Evolutionary conservation across 2,113 vertebrate species (phyloP).

Genomic region (Eulemur rufifrons): DNA sequence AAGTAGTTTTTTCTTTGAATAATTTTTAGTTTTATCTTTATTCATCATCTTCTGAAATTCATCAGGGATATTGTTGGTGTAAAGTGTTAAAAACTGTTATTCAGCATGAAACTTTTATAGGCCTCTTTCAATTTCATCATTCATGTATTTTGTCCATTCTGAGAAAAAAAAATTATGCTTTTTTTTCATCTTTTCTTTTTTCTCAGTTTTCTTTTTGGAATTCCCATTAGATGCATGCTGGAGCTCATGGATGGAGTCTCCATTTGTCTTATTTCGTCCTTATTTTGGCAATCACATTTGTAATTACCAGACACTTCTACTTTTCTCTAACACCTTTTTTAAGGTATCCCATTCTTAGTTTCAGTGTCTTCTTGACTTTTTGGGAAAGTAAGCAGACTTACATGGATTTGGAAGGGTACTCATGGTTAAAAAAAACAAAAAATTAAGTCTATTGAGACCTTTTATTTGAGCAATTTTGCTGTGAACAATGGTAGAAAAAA

Average conservation of each 20-base stretch:
- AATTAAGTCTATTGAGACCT: background rate
- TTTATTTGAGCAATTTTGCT: background rate
- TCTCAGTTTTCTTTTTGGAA: background rate
- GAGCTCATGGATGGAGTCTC: background rate
- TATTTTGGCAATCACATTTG: background rate
- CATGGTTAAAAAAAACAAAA: background rate
- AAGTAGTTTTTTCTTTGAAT: background rate
- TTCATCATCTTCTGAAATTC: background rate
- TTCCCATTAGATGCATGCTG: background rate
- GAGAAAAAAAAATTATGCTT: background rate
- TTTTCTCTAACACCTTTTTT: background rate
- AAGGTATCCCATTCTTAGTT: background rate
- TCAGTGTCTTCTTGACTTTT: background rate
- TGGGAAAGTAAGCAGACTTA: background rate
- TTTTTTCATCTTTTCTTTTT: background rate
- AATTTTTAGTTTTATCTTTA: background rate
- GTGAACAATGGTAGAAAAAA: background rate
- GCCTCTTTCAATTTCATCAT: background rate
- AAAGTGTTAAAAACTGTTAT: background rate
- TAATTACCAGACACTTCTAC: background rate
- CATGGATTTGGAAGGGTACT: background rate
- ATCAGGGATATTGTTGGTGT: background rate
- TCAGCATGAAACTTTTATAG: background rate
- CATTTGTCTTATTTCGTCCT: background rate
- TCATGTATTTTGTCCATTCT: background rate